phyloP scores from a whole-genome alignment of 2,888 invertebrate genomes.

The Orchestes rusci region DNA sequence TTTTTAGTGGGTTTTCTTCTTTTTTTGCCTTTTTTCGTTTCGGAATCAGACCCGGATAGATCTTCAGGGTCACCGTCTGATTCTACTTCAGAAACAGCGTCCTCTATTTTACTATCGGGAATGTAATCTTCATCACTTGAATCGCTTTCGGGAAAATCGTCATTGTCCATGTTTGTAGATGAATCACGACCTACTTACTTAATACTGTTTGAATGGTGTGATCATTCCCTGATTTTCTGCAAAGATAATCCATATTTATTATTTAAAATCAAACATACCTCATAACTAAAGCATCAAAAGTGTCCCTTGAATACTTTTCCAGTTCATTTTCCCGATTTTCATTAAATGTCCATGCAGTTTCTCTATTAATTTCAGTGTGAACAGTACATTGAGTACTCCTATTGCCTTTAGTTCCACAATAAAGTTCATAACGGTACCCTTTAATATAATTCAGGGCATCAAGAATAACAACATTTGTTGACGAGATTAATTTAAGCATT shows the following conservation, averaged over 20 bases:
- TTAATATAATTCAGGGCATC: conserved; percentile 96
- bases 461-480: conserved; percentile 76
- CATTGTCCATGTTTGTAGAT: conserved; percentile 36
- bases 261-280: too few species aligned
- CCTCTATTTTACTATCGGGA: conserved; percentile 52
- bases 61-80: conserved; percentile 58
- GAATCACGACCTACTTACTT: too few species aligned
- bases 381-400: conserved; percentile 87
- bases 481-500: conserved; percentile 63
- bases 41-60: conserved; percentile 48
- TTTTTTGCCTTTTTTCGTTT: conserved; percentile 32
- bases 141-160: conserved; percentile 57
- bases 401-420: conserved; percentile 82
- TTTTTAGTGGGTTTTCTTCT: conserved; percentile 26
- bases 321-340: conserved; percentile 41
- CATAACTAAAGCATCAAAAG: conserved; percentile 75
- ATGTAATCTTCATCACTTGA: conserved; percentile 73
- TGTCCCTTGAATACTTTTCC: conserved; percentile 56
- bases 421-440: conserved; percentile 92
- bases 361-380: conserved; percentile 68
- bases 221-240: too few species aligned
- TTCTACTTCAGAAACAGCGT: conserved; percentile 60
- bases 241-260: too few species aligned
- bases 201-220: too few species aligned
- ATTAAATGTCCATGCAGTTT: conserved; percentile 73